Evolutionary conservation across 2,797 vertebrate genomes (phyloP), one percentile per base, ranked within the genome.

Genomic region (Eutrigla gurnardus): DNA sequence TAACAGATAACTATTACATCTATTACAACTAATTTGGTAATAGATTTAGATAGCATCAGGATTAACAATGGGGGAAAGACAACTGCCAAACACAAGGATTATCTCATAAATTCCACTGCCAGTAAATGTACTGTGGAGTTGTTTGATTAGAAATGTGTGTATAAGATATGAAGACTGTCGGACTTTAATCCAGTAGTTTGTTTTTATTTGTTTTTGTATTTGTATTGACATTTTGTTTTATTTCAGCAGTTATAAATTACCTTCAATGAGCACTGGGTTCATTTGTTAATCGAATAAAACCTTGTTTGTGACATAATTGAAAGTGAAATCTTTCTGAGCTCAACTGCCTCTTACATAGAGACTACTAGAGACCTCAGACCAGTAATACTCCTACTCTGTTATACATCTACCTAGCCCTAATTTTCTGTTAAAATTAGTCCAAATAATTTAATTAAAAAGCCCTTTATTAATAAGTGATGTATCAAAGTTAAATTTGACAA

Each of bases 41-140:
- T 53, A 54, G 33, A 35, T 2, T 52, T 37, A 5, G 71, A 81
- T 84, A 78, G 66, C 37, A 83, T 84, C 71, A 70, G 81, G 83
- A 83, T 88, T 83, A 82, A 52, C 42, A 77, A 43, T 47, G 33
- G 61, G 54, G 49, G 10, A 67, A 50, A 55, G 62, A 60, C 37
- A 78, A 75, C 53, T 9, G 42, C 69, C 73, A 73, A 71, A 70
- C 65, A 64, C 42, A 10, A 5, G 52, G 77, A 86, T 89, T 83
- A 89, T 77, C 59, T 73, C 5, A 58, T 72, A 77, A 89, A 89
- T 89, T 80, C 82, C 14, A 10, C 47, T 40, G 42, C 49, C 80
- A 82, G 77, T 81, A 78, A 77, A 81, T 45, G 32, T 45, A 43
- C 54, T 67, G 40, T 17, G 9, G 67, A 69, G 14, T 32, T 39